These are phyloP conservation scores for Crotalus horridus DNA, from an alignment of 2,113 vertebrate species.

Conservation along the genomic window DNA sequence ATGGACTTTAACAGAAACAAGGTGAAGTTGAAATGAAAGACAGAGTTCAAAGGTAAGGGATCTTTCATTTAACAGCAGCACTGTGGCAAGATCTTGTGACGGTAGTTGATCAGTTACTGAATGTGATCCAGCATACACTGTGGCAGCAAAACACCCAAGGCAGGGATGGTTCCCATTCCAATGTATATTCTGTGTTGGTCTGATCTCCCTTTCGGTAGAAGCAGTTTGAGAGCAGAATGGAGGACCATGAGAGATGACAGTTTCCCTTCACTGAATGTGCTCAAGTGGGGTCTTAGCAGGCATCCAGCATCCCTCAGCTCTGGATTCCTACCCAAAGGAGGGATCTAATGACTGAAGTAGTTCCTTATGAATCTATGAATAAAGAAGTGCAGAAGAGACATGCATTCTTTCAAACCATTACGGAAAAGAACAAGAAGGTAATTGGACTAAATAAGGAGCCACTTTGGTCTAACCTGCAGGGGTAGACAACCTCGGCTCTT, in stretches of 20 bases:
- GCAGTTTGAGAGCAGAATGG: neutral
- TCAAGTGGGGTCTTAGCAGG: neutral
- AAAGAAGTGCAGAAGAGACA: neutral
- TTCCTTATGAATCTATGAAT: neutral
- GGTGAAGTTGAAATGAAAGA: neutral
- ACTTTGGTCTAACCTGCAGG: neutral
- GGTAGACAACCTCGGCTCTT: too few relatives aligned
- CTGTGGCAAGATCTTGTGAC: neutral
- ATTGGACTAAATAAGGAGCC: neutral
- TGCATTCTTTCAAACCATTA: neutral
- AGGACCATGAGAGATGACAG: neutral
- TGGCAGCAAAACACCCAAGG: neutral
- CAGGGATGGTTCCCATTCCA: neutral
- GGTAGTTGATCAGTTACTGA: neutral
- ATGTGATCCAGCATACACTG: neutral
- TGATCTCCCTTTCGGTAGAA: neutral
- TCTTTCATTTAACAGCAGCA: neutral
- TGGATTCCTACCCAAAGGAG: neutral
- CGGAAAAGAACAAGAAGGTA: neutral
- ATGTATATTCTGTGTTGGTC: neutral
- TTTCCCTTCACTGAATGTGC: neutral
- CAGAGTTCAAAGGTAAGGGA: neutral
- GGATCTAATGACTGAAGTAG: neutral
- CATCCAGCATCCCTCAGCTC: neutral
- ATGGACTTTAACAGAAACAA: neutral